Conservation (phyloP, 2,888 invertebrate genomes). For the Craniophora ligustri region DNA sequence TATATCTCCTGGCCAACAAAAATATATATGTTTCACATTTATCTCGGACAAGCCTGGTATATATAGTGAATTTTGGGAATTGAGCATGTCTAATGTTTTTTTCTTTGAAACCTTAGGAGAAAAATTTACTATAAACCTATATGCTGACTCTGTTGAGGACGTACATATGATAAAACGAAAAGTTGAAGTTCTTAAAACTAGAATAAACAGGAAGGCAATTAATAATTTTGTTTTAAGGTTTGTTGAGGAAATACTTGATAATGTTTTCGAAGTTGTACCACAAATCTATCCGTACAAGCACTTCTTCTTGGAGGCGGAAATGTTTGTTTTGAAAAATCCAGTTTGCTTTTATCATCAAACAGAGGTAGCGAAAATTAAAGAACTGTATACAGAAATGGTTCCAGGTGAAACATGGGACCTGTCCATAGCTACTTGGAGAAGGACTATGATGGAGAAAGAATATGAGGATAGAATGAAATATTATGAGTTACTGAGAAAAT, state of each 20-base stretch:
- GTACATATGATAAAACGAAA: constrained; percentile 57
- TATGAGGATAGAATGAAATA: constrained; percentile 78
- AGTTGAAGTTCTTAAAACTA: constrained; percentile 62
- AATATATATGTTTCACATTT: constrained; percentile 83
- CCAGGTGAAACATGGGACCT: constrained; percentile 71
- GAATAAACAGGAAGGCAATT: constrained; percentile 65
- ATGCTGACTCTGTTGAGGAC: constrained; percentile 74
- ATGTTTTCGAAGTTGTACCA: constrained; percentile 64
- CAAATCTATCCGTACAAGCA: constrained; percentile 77
- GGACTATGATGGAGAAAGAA: constrained; percentile 72
- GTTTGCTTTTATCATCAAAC: constrained; percentile 83
- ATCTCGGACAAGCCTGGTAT: constrained; percentile 73
- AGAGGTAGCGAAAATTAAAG: constrained; percentile 74
- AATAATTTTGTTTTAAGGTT: constrained; percentile 61
- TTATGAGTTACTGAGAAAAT: constrained; percentile 67
- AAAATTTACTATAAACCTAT: constrained; percentile 71
- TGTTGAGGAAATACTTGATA: constrained; percentile 62
- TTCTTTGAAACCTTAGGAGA: constrained; percentile 71
- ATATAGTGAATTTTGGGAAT: constrained; percentile 83
- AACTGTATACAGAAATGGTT: constrained; percentile 70
- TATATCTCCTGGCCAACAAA: constrained; percentile 83
- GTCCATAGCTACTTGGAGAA: constrained; percentile 75
- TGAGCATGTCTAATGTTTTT: constrained; percentile 78
- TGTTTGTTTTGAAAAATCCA: constrained; percentile 81
- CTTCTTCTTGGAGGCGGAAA: constrained; percentile 75